phyloP scores from a whole-genome alignment of 2,113 vertebrate species.

The Genyomyrus donnyi region DNA sequence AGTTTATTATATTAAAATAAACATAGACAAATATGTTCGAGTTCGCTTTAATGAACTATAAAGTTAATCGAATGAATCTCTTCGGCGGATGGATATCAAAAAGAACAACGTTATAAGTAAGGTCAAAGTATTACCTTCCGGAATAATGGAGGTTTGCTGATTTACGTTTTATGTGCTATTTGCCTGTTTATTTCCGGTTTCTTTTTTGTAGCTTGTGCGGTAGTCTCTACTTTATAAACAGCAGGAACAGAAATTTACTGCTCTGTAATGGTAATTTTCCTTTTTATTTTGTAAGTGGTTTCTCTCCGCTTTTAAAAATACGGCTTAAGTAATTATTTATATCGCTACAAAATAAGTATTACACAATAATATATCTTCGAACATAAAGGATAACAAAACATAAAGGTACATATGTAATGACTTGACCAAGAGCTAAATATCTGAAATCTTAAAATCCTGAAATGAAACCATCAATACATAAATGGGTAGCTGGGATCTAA shows the following conservation, averaged over 20 bases:
- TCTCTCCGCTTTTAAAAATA: not conserved
- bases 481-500: not conserved
- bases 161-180: not conserved
- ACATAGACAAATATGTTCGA: not conserved
- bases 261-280: not conserved
- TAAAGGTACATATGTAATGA: not conserved
- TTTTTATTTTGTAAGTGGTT: not conserved
- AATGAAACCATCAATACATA: not conserved
- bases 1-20: not conserved
- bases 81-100: conserved; percentile 19
- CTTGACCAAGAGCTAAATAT: not conserved
- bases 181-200: not conserved
- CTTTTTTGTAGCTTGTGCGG: not conserved
- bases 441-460: not conserved
- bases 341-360: not conserved
- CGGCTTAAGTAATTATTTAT: not conserved
- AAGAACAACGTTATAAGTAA: not conserved
- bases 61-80: not conserved
- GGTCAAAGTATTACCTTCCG: conserved; percentile 20
- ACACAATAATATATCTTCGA: not conserved
- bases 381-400: not conserved
- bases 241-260: not conserved
- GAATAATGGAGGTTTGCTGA: not conserved
- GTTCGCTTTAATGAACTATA: not conserved
- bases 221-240: not conserved